Percentiles rank a stretch among this genome's conserved stretches.
Conservation (phyloP, 2,797 vertebrate genomes). For the Carapus acus region DNA sequence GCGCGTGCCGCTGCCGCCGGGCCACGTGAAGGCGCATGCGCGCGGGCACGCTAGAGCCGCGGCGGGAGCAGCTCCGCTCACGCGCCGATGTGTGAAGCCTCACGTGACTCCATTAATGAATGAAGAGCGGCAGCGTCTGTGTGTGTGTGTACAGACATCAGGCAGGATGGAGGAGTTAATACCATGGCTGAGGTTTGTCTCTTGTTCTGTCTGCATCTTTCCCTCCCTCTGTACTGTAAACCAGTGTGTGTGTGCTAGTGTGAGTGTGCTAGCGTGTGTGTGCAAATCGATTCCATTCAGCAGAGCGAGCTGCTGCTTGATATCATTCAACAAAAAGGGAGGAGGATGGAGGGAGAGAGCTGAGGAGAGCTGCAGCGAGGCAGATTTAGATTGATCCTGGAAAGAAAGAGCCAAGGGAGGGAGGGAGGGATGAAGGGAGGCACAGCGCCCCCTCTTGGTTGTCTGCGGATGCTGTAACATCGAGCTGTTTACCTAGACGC, state of each 20-base stretch:
- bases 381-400: slow-evolving; percentile 14
- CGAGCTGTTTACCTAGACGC: no score
- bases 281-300: slow-evolving; percentile 59
- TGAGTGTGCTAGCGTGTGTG: slow-evolving; percentile 13
- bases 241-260: slow-evolving; percentile 1
- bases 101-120: slow-evolving; percentile 61
- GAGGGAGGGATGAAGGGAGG: slow-evolving; percentile 10
- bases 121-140: slow-evolving; percentile 40
- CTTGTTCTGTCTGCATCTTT: slow-evolving; percentile 30
- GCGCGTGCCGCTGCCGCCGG: slow-evolving; percentile 40
- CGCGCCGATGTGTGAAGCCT: slow-evolving; percentile 38
- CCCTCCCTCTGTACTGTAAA: no score
- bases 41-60: slow-evolving; percentile 14
- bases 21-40: slow-evolving; percentile 50
- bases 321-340: slow-evolving; percentile 52
- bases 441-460: no score
- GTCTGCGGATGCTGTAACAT: no score
- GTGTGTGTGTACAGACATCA: slow-evolving; percentile 8
- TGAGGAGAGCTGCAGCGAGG: slow-evolving; percentile 29
- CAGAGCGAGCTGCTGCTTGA: slow-evolving; percentile 46
- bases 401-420: neutral
- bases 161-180: slow-evolving; percentile 39
- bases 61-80: slow-evolving; percentile 11
- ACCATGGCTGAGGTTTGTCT: slow-evolving; percentile 37
- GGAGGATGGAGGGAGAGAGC: slow-evolving; percentile 29